Conservation (phyloP, 1,140 invertebrate genomes). For the Drosophila ogumai region DNA sequence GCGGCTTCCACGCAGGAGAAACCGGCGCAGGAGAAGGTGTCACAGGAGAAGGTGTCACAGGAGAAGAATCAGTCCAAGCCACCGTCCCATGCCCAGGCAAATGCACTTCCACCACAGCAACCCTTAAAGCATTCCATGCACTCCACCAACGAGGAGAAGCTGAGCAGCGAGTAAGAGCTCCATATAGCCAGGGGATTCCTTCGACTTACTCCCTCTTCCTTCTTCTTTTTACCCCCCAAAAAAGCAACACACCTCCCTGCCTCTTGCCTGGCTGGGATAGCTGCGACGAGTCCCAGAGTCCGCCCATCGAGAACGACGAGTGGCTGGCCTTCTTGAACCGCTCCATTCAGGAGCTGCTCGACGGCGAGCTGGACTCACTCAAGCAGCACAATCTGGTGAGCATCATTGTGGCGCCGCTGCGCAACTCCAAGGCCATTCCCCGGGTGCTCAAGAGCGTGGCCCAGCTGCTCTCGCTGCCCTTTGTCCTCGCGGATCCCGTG, state of each 20-base stretch:
- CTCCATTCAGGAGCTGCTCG: conserved; percentile 89
- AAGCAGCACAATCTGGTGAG: conserved; percentile 90
- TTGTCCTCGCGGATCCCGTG: conserved; percentile 88
- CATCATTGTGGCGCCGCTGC: conserved; percentile 90
- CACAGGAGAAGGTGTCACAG: conserved; percentile 62
- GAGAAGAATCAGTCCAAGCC: conserved; percentile 31
- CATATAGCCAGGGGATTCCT: too few species aligned
- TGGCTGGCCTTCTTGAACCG: conserved; percentile 91
- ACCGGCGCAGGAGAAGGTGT: conserved; percentile 51
- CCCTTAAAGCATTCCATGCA: conserved; percentile 64
- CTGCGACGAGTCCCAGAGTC: conserved; percentile 85
- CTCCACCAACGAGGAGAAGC: conserved; percentile 81
- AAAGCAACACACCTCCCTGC: conserved; percentile 78
- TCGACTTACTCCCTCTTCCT: neutral
- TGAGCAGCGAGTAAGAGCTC: conserved; percentile 71
- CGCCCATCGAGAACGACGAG: conserved; percentile 92
- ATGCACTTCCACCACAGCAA: conserved; percentile 63
- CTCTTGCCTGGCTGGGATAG: conserved; percentile 84
- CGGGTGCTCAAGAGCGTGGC: conserved; percentile 89
- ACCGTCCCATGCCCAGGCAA: neutral
- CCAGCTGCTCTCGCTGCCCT: conserved; percentile 89
- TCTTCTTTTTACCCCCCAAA: neutral
- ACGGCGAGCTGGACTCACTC: conserved; percentile 90
- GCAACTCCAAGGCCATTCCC: conserved; percentile 88
- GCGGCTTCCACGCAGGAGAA: conserved; percentile 40